Evolutionary conservation across 1,140 invertebrate genomes (phyloP), one percentile per base, ranked within the genome.

Genomic region (Berghia stephanieae): DNA sequence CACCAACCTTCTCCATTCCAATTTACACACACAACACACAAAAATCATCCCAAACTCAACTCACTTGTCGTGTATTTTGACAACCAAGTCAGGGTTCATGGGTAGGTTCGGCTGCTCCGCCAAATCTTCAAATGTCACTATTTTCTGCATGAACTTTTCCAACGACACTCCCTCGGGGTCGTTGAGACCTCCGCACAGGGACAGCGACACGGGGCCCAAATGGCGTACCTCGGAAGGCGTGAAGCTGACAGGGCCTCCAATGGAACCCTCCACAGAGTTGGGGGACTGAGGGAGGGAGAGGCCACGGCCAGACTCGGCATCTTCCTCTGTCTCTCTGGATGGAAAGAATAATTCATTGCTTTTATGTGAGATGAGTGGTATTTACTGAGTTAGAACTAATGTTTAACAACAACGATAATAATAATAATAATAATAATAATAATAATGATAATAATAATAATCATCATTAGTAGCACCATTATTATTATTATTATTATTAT

Each of bases 261-360:
- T 91, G 21, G 93, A 93, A 24, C 94, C 94, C 84, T 96, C 95
- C 31, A 94, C 92, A 72, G 95, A 96, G 81, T 95, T 94, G 0
- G 97, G 96, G 66, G 96, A 98, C 84, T 98, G 96, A 1, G 96
- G 95, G 71, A 98, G 90, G 38, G 96, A 98, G 13, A 95, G 94
- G 6, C 97, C 97, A 86, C 96, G 96, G 55, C 97, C 97, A 67
- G 96, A 98, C 90, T 99, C 96, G 70, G 94, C 94, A 90, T 99
- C 97, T 86, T 97, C 96, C 87, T 98, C 96, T 77, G 90, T 87
- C 44, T 79, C 71, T 49, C 67, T 78, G 44, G 8, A 6, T n/a
- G n/a, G n/a, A n/a, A n/a, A n/a, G n/a, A n/a, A n/a, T n/a, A n/a
- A n/a, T n/a, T n/a, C n/a, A n/a, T n/a, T n/a, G n/a, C n/a, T n/a